Percentiles rank a stretch among this genome's conserved stretches.
Conservation (phyloP, 2,888 invertebrate genomes). For the Gymnoscelis rufifasciata region DNA sequence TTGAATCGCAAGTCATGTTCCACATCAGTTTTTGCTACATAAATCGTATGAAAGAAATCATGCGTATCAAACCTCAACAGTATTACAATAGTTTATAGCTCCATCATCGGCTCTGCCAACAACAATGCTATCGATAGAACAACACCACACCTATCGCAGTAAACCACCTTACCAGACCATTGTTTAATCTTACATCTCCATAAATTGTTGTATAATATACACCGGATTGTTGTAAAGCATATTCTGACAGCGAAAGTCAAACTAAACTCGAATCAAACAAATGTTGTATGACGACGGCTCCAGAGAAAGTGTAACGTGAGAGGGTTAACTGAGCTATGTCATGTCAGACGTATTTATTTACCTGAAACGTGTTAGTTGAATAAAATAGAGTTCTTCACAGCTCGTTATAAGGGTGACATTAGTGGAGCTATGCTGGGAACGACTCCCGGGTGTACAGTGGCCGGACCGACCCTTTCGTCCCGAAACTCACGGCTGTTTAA, state of each 20-base stretch:
- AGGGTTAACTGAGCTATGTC: constrained; percentile 36
- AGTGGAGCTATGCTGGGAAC: constrained; percentile 22
- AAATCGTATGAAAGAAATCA: constrained; percentile 28
- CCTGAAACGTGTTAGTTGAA: constrained; percentile 22
- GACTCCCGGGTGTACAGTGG: constrained; percentile 45
- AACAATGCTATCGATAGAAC: constrained; percentile 50
- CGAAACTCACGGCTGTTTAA: constrained; percentile 56
- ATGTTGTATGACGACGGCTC: constrained; percentile 13
- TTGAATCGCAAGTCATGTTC: constrained; percentile 11
- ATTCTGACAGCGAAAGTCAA: constrained; percentile 29
- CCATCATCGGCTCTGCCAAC: constrained; percentile 39
- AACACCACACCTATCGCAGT: constrained; percentile 30
- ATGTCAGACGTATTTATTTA: constrained; percentile 28
- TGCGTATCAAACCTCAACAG: constrained; percentile 30
- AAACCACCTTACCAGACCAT: constrained; percentile 11
- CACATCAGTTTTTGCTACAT: constrained; percentile 18
- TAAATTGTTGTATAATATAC: constrained; percentile 1
- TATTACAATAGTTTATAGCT: constrained; percentile 45
- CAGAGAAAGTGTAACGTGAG: constrained; percentile 40
- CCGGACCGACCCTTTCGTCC: constrained; percentile 51
- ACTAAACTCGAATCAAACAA: constrained; percentile 27
- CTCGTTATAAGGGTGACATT: constrained; percentile 34
- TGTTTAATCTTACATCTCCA: constrained; percentile 13
- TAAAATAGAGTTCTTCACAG: constrained; percentile 29
- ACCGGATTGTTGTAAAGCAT: constrained; percentile 5